A percentile compares a stretch with the other conserved stretches of the same genome.
Conservation (phyloP, 2,113 vertebrate genomes). For the Phalacrocorax aristotelis region DNA sequence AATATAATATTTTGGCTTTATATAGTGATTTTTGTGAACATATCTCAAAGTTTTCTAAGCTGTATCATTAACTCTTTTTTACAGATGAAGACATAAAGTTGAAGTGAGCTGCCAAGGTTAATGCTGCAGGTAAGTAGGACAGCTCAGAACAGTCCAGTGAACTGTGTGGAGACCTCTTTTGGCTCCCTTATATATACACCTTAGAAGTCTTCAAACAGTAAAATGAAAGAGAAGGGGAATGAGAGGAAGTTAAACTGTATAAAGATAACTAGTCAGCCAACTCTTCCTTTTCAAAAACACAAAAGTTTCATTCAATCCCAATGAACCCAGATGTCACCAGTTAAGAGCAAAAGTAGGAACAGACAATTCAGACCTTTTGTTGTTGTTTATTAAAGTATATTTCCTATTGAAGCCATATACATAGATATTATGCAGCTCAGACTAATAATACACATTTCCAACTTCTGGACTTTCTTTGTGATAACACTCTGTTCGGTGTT, state of each 20-base stretch:
- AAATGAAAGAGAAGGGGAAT: constrained; percentile 26
- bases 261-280: constrained; percentile 50
- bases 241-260: constrained; percentile 55
- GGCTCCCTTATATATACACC: neutral
- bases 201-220: constrained; percentile 21
- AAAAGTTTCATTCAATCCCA: constrained; percentile 55
- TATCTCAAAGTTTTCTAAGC: neutral
- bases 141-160: neutral
- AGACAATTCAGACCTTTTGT: constrained; percentile 31
- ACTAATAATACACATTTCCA: neutral
- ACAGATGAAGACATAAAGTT: neutral
- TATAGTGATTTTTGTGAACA: neutral
- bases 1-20: neutral
- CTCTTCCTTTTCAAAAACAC: constrained; percentile 54
- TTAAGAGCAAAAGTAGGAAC: constrained; percentile 54
- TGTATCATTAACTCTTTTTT: neutral
- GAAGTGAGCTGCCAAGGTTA: neutral
- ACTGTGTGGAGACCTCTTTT: neutral
- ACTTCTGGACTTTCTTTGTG: neutral
- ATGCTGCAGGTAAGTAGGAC: neutral
- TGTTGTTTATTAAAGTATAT: neutral
- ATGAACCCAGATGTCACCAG: constrained; percentile 45
- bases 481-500: neutral
- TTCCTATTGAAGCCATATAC: constrained; percentile 33
- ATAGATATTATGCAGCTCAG: neutral